phyloP scores from a whole-genome alignment of 35 echinoderm and acorn worm species.

The Apostichopus californicus region DNA sequence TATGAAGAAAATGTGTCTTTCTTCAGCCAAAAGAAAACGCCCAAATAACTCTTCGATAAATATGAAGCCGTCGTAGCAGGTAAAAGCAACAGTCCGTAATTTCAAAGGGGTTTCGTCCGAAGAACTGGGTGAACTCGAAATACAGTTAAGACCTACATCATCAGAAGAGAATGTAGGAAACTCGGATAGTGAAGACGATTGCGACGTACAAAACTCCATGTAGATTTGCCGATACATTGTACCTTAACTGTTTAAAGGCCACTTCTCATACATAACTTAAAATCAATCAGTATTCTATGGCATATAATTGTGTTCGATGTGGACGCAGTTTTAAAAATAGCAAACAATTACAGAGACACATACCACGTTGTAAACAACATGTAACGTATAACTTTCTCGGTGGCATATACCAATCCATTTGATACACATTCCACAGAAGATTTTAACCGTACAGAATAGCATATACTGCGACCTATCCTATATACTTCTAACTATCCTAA shows the following conservation, averaged over 20 bases:
- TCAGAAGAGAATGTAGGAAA: neutral
- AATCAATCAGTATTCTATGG: slow-evolving; percentile 18
- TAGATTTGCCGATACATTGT: slow-evolving; percentile 17
- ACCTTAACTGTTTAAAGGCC: slow-evolving; percentile 41
- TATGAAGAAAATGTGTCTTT: slow-evolving; percentile 55
- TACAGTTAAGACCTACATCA: neutral
- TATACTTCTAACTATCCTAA: no score
- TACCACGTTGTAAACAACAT: slow-evolving; percentile 41
- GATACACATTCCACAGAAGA: neutral
- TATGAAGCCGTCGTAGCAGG: neutral
- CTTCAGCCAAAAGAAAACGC: slow-evolving; percentile 30
- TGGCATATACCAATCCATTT: slow-evolving; percentile 22
- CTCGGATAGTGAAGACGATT: neutral
- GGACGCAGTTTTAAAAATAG: neutral
- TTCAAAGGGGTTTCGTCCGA: neutral
- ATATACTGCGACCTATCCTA: slow-evolving; percentile 46
- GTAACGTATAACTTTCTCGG: slow-evolving; percentile 47
- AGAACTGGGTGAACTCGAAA: slow-evolving; percentile 7
- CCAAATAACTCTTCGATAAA: slow-evolving; percentile 16
- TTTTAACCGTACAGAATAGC: slow-evolving; percentile 53
- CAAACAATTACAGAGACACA: slow-evolving; percentile 25
- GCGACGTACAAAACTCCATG: neutral
- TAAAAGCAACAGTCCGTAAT: no score
- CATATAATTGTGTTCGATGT: slow-evolving; percentile 44
- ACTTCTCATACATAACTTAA: slow-evolving; percentile 62